Evolutionary conservation across 2,888 invertebrate species (phyloP), one percentile per base, ranked within the genome.

Genomic region (Drosophila acutilabella): DNA sequence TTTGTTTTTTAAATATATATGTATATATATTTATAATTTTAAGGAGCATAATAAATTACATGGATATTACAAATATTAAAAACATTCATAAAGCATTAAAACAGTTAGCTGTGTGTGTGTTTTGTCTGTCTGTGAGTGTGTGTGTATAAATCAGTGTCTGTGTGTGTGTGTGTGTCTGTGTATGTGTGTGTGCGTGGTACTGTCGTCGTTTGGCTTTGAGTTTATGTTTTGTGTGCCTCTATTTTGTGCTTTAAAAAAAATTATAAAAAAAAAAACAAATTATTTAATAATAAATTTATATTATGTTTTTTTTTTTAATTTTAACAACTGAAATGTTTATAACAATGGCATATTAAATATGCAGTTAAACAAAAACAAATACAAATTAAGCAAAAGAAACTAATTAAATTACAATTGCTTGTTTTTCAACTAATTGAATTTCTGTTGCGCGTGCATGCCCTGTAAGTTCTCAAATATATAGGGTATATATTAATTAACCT

Each of bases 21-120:
- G 2, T 4, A 36, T 36, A 56, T 38, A 38, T 47, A 36, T 38
- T 53, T 52, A 20, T 38, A 44, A 7, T 60, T 74, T 65, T 73
- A 73, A 73, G 70, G 70, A 77, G 62, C 71, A 71, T 68, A 78
- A 64, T 74, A 71, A 78, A 77, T 78, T 78, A 77, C 75, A 65
- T 58, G 42, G 45, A 36, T 56, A 48, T 66, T 62, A 73, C 62
- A 77, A 64, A 57, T 76, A 59, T 68, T 61, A 54, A 76, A 68
- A 76, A 68, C 64, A 58, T 76, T 54, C 59, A 65, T 51, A 64
- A 69, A 78, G 74, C 78, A 67, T 71, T 78, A 68, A 77, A 78
- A 78, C 74, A 78, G 71, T 78, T 78, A 68, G 71, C 74, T 78
- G 74, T 68, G 65, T 59, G 59, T 66, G 52, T 53, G 41, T 48